Evolutionary conservation across 2,797 vertebrate species (phyloP), one percentile per base, ranked within the genome.

Genomic region (Sebastes cheni): DNA sequence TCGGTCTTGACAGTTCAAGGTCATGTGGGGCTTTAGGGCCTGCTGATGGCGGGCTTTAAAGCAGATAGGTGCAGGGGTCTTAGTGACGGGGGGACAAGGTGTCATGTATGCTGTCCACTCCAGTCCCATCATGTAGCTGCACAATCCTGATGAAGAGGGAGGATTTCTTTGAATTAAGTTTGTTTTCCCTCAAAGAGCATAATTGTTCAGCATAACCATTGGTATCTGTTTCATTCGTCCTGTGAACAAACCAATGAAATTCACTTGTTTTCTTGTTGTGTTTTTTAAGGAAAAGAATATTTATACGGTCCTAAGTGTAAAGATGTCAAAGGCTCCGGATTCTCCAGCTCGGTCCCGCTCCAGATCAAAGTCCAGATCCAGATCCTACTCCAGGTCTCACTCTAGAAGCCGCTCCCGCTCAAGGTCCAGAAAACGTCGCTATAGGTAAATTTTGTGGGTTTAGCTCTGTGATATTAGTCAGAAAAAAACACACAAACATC

Each of bases 311-410:
- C 25, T 79, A 50, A 91, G 77, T 83, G 87, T 90, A 89, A 86
- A 95, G 91, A 99, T 99, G 98, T 99, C 98, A 20, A 99, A 99
- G 96, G 97, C 96, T 9, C 97, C 96, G 29, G 97, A 97, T 88
- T 98, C 98, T 62, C 98, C 98, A 3, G 96, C 97, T 62, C 96
- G 96, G 8, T 98, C 98, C 69, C 96, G 96, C 5, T 98, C 98
- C 81, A 96, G 96, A 84, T 99, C 98, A 0, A 96, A 96, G 1
- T 98, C 98, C 6, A 96, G 96, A 11, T 98, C 97, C 8, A 96
- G 98, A 0, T 98, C 98, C 25, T 98, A 97, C 91, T 97, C 98
- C 1, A 96, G 98, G 11, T 99, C 98, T 67, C 97, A 96, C 9
- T 98, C 98, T 8, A 95, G 98, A 34, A 99, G 97, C 87, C 96